Conservation (phyloP, 2,113 vertebrate species). For the Motacilla alba region DNA sequence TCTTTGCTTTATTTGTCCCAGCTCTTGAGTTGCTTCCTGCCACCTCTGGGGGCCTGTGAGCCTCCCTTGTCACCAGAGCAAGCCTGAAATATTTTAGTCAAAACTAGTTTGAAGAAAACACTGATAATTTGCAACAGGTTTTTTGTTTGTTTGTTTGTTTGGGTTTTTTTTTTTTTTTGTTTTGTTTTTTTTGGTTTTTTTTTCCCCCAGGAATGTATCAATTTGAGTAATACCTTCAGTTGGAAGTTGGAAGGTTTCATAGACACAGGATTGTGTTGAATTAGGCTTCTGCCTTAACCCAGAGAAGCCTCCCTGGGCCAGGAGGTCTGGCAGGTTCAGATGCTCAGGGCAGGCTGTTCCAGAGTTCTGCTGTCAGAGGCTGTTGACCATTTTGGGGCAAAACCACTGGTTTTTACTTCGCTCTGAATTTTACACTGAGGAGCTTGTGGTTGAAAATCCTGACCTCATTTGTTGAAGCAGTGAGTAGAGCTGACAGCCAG, state of each 20-base stretch:
- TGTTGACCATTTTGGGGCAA: background rate
- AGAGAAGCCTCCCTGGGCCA: background rate
- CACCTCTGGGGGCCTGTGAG: background rate
- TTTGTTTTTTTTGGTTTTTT: background rate
- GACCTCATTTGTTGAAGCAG: background rate
- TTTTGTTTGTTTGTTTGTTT: too few species aligned
- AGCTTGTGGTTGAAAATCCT: background rate
- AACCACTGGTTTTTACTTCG: background rate
- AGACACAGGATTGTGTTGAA: background rate
- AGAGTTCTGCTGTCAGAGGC: background rate
- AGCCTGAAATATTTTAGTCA: background rate
- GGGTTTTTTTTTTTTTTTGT: too few species aligned
- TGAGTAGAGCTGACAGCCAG: background rate
- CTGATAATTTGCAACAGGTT: background rate
- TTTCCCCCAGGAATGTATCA: background rate
- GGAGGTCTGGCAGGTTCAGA: background rate
- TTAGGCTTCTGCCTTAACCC: background rate
- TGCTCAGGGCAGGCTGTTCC: background rate
- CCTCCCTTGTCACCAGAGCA: accelerated
- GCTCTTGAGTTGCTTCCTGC: accelerated
- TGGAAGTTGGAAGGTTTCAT: background rate
- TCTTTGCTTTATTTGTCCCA: background rate
- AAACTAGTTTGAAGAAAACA: background rate
- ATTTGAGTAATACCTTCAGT: background rate
- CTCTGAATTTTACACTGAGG: background rate